Evolutionary conservation across 2,888 invertebrate species (phyloP).

Genomic region (Thecocarcelia acutangulata): DNA sequence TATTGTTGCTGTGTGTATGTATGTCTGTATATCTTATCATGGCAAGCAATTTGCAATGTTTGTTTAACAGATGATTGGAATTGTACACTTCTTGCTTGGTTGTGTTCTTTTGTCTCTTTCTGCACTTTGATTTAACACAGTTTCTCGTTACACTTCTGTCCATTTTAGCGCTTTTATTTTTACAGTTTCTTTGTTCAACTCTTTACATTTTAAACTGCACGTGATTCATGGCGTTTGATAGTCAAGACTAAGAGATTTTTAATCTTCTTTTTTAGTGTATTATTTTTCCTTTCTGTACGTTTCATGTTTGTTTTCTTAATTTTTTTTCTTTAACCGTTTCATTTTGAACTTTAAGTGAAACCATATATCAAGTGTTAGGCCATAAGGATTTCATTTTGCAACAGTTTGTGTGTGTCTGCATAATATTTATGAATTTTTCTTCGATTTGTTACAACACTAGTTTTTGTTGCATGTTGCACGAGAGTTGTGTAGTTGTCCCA

Average conservation of each 20-base stretch:
- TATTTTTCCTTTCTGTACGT: neutral
- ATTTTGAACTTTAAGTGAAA: slow-evolving; percentile 74
- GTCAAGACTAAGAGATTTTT: slow-evolving; percentile 20
- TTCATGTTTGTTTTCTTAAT: neutral
- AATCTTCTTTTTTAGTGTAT: neutral
- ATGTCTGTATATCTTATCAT: neutral
- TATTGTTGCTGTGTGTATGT: slow-evolving; percentile 26
- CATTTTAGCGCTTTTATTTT: slow-evolving; percentile 19
- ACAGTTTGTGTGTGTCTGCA: slow-evolving; percentile 34
- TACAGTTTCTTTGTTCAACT: slow-evolving; percentile 1
- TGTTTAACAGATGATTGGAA: slow-evolving; percentile 29
- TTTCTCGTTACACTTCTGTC: slow-evolving; percentile 41
- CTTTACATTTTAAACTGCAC: slow-evolving; percentile 2
- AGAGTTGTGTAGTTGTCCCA: neutral
- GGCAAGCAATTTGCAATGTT: slow-evolving; percentile 38
- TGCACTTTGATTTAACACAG: neutral
- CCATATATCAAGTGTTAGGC: slow-evolving; percentile 78
- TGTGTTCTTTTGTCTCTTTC: slow-evolving; percentile 22
- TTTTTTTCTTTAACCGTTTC: slow-evolving; percentile 66
- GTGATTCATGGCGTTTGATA: slow-evolving; percentile 2
- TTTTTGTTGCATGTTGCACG: slow-evolving; percentile 5
- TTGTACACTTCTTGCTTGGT: slow-evolving; percentile 39
- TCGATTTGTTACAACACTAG: slow-evolving; percentile 32
- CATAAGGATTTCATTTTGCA: slow-evolving; percentile 72
- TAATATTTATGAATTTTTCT: slow-evolving; percentile 62